phyloP scores from a whole-genome alignment of 2,888 invertebrate genomes.

The Dasysyrphus albostriatus region DNA sequence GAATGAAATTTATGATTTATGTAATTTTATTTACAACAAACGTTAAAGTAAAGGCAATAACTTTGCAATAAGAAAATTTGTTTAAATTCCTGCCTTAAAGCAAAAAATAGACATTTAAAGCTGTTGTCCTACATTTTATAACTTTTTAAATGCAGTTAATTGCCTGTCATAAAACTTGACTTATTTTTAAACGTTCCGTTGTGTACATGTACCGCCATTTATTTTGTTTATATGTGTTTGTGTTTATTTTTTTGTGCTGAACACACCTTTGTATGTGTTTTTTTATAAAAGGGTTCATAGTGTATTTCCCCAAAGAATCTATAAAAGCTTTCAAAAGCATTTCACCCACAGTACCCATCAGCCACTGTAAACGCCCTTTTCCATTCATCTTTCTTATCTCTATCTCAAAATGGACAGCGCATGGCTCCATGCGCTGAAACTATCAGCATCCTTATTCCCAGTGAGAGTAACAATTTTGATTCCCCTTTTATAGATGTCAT shows the following conservation, averaged over 20 bases:
- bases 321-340: constrained; percentile 17
- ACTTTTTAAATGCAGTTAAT: constrained; percentile 5
- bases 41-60: too few relatives aligned
- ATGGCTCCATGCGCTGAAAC: constrained; percentile 60
- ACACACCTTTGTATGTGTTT: background rate
- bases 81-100: background rate
- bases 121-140: constrained; percentile 9
- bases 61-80: too few relatives aligned
- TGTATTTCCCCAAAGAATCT: constrained; percentile 4
- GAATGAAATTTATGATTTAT: too few relatives aligned
- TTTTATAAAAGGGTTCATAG: constrained; percentile 28
- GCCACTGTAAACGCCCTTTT: constrained; percentile 38
- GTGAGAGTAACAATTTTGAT: constrained; percentile 38
- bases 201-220: constrained; percentile 4
- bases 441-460: constrained; percentile 33
- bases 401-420: constrained; percentile 37
- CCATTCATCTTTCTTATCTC: constrained; percentile 59
- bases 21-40: too few relatives aligned
- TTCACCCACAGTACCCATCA: background rate
- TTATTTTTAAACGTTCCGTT: background rate
- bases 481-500: constrained; percentile 18
- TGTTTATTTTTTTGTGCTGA: background rate
- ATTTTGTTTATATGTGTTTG: background rate
- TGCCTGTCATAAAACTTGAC: background rate
- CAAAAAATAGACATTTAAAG: background rate